phyloP scores from a whole-genome alignment of 2,113 vertebrate species.

The Pavo muticus region DNA sequence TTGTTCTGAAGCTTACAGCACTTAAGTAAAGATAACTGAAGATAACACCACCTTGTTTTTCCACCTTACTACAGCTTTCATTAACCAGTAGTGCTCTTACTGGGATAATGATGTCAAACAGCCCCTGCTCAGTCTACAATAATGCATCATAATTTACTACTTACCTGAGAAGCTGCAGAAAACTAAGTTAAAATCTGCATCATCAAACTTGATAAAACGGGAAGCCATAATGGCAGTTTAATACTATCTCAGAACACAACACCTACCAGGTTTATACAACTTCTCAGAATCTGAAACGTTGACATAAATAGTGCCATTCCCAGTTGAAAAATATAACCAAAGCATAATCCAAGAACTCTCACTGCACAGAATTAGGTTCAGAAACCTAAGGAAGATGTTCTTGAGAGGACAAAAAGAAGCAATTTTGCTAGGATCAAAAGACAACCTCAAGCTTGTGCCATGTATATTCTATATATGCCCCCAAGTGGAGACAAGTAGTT shows the following conservation, averaged over 20 bases:
- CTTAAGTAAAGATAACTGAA: neutral
- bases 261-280: neutral
- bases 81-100: neutral
- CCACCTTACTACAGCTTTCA: neutral
- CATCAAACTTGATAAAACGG: neutral
- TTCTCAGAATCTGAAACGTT: neutral
- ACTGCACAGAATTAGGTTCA: neutral
- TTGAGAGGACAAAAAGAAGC: neutral
- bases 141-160: neutral
- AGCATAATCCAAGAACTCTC: neutral
- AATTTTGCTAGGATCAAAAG: neutral
- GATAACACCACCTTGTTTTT: neutral
- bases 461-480: slow-evolving; percentile 20
- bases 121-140: neutral
- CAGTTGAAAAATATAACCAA: neutral
- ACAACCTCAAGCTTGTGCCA: fast-evolving
- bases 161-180: slow-evolving; percentile 13
- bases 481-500: slow-evolving; percentile 57
- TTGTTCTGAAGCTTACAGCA: neutral
- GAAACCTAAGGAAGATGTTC: neutral
- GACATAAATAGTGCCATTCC: neutral
- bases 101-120: neutral
- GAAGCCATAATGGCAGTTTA: neutral
- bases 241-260: neutral
- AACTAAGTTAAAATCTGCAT: neutral